These are phyloP conservation scores for Geotrupes spiniger DNA, from an alignment of 2,888 invertebrate genomes.

Conservation along the genomic window DNA sequence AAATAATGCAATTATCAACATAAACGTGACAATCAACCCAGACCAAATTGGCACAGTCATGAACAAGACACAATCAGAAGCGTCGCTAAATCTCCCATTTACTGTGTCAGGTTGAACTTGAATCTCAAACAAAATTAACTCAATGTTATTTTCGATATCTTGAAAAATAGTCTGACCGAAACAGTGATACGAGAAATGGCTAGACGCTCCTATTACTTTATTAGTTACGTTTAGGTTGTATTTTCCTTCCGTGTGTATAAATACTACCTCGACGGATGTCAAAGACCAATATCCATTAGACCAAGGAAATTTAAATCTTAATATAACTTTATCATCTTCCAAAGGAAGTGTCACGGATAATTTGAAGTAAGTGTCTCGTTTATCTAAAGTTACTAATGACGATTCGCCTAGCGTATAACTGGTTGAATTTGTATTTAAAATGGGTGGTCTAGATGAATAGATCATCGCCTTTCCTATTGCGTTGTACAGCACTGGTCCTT, in stretches of 20 bases:
- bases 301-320: conserved; percentile 44
- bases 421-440: conserved; percentile 31
- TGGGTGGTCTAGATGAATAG: conserved; percentile 41
- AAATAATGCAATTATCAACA: conserved; percentile 62
- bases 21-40: conserved; percentile 62
- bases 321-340: conserved; percentile 38
- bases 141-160: conserved; percentile 37
- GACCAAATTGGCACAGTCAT: conserved; percentile 74
- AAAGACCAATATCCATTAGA: conserved; percentile 45
- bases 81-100: conserved; percentile 52
- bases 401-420: conserved; percentile 23
- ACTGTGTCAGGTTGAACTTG: conserved; percentile 52
- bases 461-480: conserved; percentile 31
- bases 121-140: conserved; percentile 43
- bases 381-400: conserved; percentile 26
- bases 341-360: conserved; percentile 41
- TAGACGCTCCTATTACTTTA: conserved; percentile 35
- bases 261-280: conserved; percentile 37
- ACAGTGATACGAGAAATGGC: conserved; percentile 52
- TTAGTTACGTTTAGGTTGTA: conserved; percentile 10
- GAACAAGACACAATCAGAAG: conserved; percentile 71
- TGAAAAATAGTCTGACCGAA: conserved; percentile 41
- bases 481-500: conserved; percentile 40
- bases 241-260: conserved; percentile 19
- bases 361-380: conserved; percentile 31